Evolutionary conservation across 2,113 vertebrate species (phyloP), one percentile per base, ranked within the genome.

Genomic region (Zeus faber): DNA sequence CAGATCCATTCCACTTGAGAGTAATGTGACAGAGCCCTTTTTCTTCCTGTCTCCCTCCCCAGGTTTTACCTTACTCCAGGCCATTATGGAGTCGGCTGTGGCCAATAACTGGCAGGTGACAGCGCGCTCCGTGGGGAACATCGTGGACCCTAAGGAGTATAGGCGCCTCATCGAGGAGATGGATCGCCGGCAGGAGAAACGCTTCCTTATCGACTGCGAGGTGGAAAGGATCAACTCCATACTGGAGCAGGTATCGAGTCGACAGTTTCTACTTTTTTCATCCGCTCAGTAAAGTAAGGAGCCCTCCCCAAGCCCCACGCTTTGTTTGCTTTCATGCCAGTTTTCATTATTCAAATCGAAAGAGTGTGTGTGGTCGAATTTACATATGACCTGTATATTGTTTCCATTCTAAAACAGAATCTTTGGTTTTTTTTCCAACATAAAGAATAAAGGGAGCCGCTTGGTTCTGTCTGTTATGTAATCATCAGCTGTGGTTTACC

Each of bases 91-190:
- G 88, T 93, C 95, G 23, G 96, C 97, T 13, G 95, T 98, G 53
- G 94, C 95, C 81, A 98, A 95, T 82, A 97, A 97, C 87, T 99
- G 97, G 97, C 95, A 97, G 85, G 96, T 98, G 87, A 98, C 96
- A 13, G 95, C 95, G 39, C 92, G 95, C 65, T 99, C 96, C 3
- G 95, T 99, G 71, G 95, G 95, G 78, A 98, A 82, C 80, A 93
- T 98, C 53, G 92, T 91, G 66, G 95, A 97, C 41, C 86, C 95
- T 53, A 89, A 91, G 41, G 95, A 98, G 86, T 98, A 94, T 81
- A 89, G 92, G 71, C 91, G 94, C 72, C 97, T 99, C 85, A 93
- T 99, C 46, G 95, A 98, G 79, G 96, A 98, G 86, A 98, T 98
- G 96, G 95, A 98, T 86, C 94, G 95, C 39, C 87, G 95, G 40